These are phyloP conservation scores for Chascanopsetta lugubris DNA, from an alignment of 2,113 vertebrate genomes.

Conservation along the genomic window DNA sequence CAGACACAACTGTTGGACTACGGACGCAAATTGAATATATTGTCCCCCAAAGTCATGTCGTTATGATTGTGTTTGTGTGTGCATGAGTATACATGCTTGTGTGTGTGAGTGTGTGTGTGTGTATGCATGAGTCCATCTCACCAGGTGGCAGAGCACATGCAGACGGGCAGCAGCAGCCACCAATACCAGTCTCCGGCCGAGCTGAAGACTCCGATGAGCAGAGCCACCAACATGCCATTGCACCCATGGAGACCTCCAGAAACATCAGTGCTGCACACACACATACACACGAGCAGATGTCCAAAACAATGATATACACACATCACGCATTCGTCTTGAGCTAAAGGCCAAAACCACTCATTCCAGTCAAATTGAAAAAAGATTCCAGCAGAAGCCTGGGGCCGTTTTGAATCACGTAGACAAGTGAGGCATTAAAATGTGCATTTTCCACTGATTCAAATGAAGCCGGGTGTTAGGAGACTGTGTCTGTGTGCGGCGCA, in stretches of 20 bases:
- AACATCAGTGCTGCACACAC: constrained; percentile 67
- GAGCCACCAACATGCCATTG: constrained; percentile 80
- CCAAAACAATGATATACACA: constrained; percentile 26
- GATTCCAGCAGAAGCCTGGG: constrained; percentile 2
- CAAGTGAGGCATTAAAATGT: too few species aligned
- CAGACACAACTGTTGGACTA: too few species aligned
- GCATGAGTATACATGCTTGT: background rate
- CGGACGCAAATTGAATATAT: too few species aligned
- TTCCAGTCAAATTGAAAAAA: background rate
- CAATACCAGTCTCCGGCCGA: constrained; percentile 81
- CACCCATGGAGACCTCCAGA: constrained; percentile 73
- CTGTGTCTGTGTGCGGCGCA: too few species aligned
- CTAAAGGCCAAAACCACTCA: background rate
- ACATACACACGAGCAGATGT: too few species aligned
- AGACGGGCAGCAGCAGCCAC: constrained; percentile 77
- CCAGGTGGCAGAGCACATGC: constrained; percentile 72
- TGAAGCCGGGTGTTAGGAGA: too few species aligned
- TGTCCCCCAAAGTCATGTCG: too few species aligned
- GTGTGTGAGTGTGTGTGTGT: background rate
- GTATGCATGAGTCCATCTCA: constrained; percentile 45
- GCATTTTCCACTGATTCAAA: too few species aligned
- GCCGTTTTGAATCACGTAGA: too few species aligned
- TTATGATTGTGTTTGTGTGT: too few species aligned
- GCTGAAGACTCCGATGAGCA: constrained; percentile 79
- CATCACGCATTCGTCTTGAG: background rate